phyloP scores from a whole-genome alignment of 2,113 vertebrate species.

The Aviceda subcristata region DNA sequence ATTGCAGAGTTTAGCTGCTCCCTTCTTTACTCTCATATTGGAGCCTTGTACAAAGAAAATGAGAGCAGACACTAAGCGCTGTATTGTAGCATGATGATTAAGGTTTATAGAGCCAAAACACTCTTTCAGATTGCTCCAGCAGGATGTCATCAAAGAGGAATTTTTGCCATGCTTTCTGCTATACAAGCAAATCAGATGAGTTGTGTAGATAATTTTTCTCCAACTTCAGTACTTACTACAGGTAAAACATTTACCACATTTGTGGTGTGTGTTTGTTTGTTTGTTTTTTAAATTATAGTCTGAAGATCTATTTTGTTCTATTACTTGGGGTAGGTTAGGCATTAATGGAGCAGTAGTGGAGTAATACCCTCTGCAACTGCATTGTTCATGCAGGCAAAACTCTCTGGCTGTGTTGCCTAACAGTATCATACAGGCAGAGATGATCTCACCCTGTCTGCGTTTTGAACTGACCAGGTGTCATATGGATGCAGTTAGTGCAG shows the following conservation, averaged over 20 bases:
- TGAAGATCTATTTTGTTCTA: neutral
- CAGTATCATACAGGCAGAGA: neutral
- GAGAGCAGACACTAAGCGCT: neutral
- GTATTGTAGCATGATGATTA: neutral
- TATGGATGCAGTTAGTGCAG: conserved; percentile 2
- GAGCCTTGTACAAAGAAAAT: neutral
- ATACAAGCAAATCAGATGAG: neutral
- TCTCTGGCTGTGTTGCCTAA: neutral
- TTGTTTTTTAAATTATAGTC: neutral
- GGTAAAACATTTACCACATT: neutral
- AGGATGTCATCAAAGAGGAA: neutral
- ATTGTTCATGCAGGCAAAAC: neutral
- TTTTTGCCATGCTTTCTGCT: neutral
- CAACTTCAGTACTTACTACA: neutral
- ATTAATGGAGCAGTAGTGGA: neutral
- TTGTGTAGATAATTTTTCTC: neutral
- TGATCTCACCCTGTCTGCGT: neutral
- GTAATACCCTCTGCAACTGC: neutral
- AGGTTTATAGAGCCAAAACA: neutral
- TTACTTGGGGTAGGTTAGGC: neutral
- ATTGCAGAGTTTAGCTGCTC: neutral
- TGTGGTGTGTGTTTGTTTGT: neutral
- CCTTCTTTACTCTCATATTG: neutral
- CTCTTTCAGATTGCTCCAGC: neutral
- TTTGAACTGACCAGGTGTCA: conserved; percentile 20